phyloP scores from a whole-genome alignment of 1,140 invertebrate species.

The Drosophila kepulauana region DNA sequence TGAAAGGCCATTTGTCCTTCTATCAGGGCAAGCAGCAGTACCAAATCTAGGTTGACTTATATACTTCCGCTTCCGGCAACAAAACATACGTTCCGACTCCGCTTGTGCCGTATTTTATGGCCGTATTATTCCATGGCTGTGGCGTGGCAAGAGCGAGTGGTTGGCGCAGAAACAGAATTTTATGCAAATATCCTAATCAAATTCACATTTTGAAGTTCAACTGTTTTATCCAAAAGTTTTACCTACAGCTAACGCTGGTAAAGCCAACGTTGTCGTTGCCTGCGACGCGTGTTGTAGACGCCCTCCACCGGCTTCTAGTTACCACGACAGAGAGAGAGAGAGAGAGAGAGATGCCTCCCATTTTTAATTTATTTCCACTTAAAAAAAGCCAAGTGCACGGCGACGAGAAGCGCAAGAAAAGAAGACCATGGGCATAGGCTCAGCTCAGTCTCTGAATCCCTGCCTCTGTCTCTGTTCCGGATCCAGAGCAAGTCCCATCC shows the following conservation, averaged over 20 bases:
- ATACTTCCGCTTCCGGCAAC: slow-evolving; percentile 71
- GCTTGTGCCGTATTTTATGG: slow-evolving; percentile 46
- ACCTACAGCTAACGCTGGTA: slow-evolving; percentile 51
- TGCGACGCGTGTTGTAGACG: slow-evolving; percentile 69
- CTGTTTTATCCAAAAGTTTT: slow-evolving; percentile 84
- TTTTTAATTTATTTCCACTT: slow-evolving; percentile 84
- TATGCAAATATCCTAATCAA: slow-evolving; percentile 85
- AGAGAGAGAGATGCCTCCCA: slow-evolving; percentile 65
- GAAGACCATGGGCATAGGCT: slow-evolving; percentile 37
- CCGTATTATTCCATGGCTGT: slow-evolving; percentile 43
- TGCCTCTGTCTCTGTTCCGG: slow-evolving; percentile 14
- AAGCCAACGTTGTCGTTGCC: slow-evolving; percentile 51
- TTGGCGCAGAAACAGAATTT: slow-evolving; percentile 72
- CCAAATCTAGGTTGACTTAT: slow-evolving; percentile 69
- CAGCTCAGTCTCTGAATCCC: slow-evolving; percentile 3
- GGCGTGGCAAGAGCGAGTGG: slow-evolving; percentile 10
- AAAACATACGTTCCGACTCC: slow-evolving; percentile 61
- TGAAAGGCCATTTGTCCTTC: slow-evolving; percentile 68
- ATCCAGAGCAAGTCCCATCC: slow-evolving; percentile 22
- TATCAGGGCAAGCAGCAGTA: slow-evolving; percentile 48
- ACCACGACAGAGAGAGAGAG: too few relatives aligned
- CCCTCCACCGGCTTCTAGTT: slow-evolving; percentile 2
- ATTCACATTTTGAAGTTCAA: slow-evolving; percentile 84
- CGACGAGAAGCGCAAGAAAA: slow-evolving; percentile 30
- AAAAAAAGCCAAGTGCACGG: slow-evolving; percentile 59